phyloP scores from a whole-genome alignment of 2,888 invertebrate genomes.

The Sipunculus nudus region DNA sequence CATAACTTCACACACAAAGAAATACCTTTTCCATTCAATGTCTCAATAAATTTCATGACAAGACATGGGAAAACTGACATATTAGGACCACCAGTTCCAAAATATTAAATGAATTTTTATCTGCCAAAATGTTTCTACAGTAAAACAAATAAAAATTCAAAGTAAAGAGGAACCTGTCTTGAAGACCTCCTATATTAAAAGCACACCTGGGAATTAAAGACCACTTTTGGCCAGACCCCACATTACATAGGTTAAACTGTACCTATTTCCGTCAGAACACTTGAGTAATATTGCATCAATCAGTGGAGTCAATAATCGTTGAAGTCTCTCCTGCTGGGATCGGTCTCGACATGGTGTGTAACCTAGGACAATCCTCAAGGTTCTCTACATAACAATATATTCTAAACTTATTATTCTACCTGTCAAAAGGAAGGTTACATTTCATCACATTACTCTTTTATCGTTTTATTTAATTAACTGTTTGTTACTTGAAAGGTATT shows the following conservation, averaged over 20 bases:
- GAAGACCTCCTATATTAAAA: too few species aligned
- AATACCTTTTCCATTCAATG: too few species aligned
- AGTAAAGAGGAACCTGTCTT: too few species aligned
- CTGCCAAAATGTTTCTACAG: background rate
- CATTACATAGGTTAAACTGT: background rate
- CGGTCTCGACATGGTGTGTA: conserved; percentile 58
- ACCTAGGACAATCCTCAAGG: conserved; percentile 55
- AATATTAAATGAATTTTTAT: background rate
- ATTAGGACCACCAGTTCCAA: background rate
- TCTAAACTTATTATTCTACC: background rate
- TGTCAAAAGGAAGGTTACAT: too few species aligned
- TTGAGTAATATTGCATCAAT: conserved; percentile 65
- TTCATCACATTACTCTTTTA: too few species aligned
- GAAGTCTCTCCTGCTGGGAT: conserved; percentile 54
- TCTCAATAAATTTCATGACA: too few species aligned
- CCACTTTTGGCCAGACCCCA: background rate
- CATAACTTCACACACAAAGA: too few species aligned
- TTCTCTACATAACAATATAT: conserved; percentile 49
- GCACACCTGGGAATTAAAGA: too few species aligned
- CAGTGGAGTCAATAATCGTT: conserved; percentile 63
- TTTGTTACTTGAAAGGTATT: too few species aligned
- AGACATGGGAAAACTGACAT: too few species aligned
- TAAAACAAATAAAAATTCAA: background rate
- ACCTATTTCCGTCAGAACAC: conserved; percentile 62
- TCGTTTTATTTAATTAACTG: too few species aligned